Conservation (phyloP, 1,140 invertebrate genomes). For the Onthophagus taurus region DNA sequence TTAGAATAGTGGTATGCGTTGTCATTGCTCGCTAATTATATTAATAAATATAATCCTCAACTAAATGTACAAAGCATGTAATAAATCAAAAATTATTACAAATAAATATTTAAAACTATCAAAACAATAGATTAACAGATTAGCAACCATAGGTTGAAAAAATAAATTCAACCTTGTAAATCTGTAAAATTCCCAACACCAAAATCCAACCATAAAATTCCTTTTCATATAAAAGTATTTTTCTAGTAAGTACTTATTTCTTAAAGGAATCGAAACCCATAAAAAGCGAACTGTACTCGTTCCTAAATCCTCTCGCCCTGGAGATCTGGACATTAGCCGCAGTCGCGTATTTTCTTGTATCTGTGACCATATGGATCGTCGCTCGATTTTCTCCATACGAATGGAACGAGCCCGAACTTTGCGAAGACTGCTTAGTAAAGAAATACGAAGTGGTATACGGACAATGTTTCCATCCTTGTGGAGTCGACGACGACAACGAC, state of each 20-base stretch:
- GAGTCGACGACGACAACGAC: conserved; percentile 20
- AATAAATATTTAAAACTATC: too few species aligned
- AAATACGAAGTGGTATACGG: conserved; percentile 18
- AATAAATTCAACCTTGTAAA: too few species aligned
- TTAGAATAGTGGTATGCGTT: too few species aligned
- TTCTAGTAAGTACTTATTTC: too few species aligned
- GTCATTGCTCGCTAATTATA: too few species aligned
- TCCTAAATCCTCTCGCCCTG: conserved; percentile 73
- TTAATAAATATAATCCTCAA: too few species aligned
- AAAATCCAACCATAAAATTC: too few species aligned
- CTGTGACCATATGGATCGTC: conserved; percentile 73
- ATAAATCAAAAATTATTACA: too few species aligned
- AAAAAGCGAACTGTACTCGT: conserved; percentile 69
- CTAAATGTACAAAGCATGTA: too few species aligned
- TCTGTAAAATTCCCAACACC: too few species aligned
- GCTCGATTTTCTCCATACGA: conserved; percentile 70
- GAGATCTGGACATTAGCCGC: conserved; percentile 75
- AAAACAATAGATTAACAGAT: too few species aligned
- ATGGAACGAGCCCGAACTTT: conserved; percentile 67
- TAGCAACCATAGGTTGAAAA: too few species aligned
- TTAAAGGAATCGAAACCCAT: conserved; percentile 48
- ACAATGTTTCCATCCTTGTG: conserved; percentile 15
- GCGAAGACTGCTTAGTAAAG: conserved; percentile 29
- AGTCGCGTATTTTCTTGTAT: conserved; percentile 64
- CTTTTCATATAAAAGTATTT: not conserved